Evolutionary conservation across 2,797 vertebrate genomes (phyloP), one percentile per base, ranked within the genome.

Genomic region (Momotus momota): DNA sequence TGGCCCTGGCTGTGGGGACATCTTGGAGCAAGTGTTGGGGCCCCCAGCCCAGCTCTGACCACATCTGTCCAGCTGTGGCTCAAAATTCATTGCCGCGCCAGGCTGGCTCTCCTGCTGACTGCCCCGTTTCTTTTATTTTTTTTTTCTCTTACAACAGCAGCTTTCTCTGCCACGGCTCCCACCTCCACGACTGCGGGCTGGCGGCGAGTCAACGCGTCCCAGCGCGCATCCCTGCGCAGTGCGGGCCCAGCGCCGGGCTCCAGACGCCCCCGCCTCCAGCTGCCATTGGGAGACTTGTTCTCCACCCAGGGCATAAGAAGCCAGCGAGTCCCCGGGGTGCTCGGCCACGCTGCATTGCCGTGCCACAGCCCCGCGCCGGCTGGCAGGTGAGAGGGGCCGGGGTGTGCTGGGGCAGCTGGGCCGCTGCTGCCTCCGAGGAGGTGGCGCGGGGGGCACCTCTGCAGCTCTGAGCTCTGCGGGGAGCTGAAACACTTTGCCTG

Each of bases 61-160:
- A 0, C 0, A 2, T 18, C 60, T 51, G 38, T 27, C 52, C 60
- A 33, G 40, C 54, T 1, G 0, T 1, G 15, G 31, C 22, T 91
- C 61, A 18, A 31, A 15, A 19, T 22, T 35, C 46, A 7, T 4
- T 38, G 69, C 46, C 45, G 41, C 3, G 4, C 45, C 27, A 31
- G 38, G 49, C 49, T 0, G 4, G 9, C 62, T 38, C 52, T 61
- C 70, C 35, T 19, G 40, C 52, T 55, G 58, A 31, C 52, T 9
- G 52, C 14, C 31, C 46, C 3, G 8, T 22, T 25, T 4, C n/a
- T 38, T 33, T 27, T 75, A 88, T 62, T n/a, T 25, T 6, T 38
- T 38, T 33, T 29, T 77, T 89, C 65, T 31, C 86, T 77, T 75
- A 45, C 79, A 45, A 51, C 5, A 10, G n/a, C 11, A 12, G 29